Evolutionary conservation across 2,888 invertebrate genomes (phyloP), one percentile per base, ranked within the genome.

Genomic region (Neria commutata): DNA sequence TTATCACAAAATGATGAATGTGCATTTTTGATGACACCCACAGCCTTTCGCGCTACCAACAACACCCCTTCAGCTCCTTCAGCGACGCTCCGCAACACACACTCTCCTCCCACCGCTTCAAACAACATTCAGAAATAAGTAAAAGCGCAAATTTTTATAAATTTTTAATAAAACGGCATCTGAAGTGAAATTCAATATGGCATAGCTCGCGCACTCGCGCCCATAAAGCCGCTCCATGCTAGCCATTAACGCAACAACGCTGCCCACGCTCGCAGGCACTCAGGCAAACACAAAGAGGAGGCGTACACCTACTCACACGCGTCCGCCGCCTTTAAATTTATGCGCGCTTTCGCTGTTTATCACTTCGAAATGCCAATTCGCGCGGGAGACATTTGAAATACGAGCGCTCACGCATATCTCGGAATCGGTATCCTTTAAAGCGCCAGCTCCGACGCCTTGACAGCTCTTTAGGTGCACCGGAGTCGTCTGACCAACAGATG

Each of bases 1-100:
- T 62, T 54, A 62, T 54, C 54, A 51, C 53, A 61, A 65, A 59
- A 62, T 65, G 66, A 67, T 65, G 65, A 67, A 65, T 63, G 65
- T 60, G 65, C 64, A 64, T 60, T 65, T 64, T 62, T 62, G 60
- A 62, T 57, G 61, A 60, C 54, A 60, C n/a, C n/a, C n/a, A n/a
- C n/a, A n/a, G n/a, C n/a, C n/a, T n/a, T n/a, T n/a, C n/a, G n/a
- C n/a, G n/a, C n/a, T n/a, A n/a, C n/a, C n/a, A n/a, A n/a, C n/a
- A n/a, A n/a, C n/a, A n/a, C n/a, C n/a, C n/a, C n/a, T n/a, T n/a
- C n/a, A n/a, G n/a, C n/a, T n/a, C n/a, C n/a, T n/a, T n/a, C n/a
- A n/a, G n/a, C n/a, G n/a, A n/a, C n/a, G n/a, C n/a, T n/a, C n/a
- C n/a, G n/a, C n/a, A n/a, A n/a, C n/a, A n/a, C n/a, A n/a, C n/a